Evolutionary conservation across 2,888 invertebrate species (phyloP), one percentile per base, ranked within the genome.

Genomic region (Acrobasis suavella): DNA sequence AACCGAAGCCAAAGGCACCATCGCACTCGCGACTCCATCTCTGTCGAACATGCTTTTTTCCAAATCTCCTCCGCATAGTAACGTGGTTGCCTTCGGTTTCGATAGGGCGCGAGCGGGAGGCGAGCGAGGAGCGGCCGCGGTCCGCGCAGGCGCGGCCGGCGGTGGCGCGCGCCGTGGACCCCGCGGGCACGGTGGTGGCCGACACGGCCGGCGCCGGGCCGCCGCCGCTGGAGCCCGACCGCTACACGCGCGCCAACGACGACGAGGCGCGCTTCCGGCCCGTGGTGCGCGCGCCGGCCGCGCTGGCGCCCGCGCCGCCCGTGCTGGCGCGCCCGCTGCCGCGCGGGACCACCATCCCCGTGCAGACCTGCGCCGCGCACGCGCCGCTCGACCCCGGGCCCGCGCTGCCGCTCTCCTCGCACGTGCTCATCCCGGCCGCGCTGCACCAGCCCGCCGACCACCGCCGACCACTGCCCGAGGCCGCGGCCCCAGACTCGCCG

Each of bases 21-120:
- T 84, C 81, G 75, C 78, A 55, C 15, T 39, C 39, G 51, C 65
- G 51, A 63, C 62, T 64, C 64, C 67, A 50, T 68, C 64, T 39
- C 42, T n/a, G 50, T 50, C 50, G 16, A 32, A 37, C 49, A 78
- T 74, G 76, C 80, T 78, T 78, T 74, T 74, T 77, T 80, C 76
- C 72, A 74, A 77, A 72, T 75, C 75, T 76, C 74, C 72, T 69
- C 76, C 72, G 67, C 50, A 60, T 59, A 85, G 84, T 87, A 83
- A 83, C 83, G 38, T 55, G 89, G 95, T 95, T 95, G 96, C 96
- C 96, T 95, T 95, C 96, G 96, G 96, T 96, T 96, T 87, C 83
- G 95, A 94, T 95, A 95, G 96, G 95, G 95, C 69, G 74, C 74
- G 75, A 69, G 69, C 67, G 66, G 59, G 62, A 82, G 79, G 79